A percentile compares a stretch with the other conserved stretches of the same genome.
Evolutionary conservation across 2,797 vertebrate genomes (phyloP).

Genomic region (Platalea minor): DNA sequence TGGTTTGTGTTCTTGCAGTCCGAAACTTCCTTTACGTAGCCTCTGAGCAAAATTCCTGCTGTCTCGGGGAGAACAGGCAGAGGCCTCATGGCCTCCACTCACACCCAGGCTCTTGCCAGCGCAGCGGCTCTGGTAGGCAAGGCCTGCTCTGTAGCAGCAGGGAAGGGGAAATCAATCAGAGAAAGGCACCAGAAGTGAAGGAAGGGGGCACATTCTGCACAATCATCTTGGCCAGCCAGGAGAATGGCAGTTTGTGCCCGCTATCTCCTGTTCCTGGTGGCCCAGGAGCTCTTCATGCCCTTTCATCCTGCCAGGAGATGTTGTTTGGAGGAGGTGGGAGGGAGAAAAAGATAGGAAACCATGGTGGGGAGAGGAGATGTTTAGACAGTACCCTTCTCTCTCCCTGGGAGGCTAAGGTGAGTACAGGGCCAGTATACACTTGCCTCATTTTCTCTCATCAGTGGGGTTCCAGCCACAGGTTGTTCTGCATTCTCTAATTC

Average conservation of each 20-base stretch:
- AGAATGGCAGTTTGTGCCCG: neutral
- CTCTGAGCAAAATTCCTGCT: neutral
- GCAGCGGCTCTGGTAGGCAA: neutral
- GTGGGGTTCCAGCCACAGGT: slow-evolving; percentile 40
- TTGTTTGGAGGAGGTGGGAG: neutral
- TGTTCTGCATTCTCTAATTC: slow-evolving; percentile 70
- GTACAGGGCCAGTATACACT: slow-evolving; percentile 32
- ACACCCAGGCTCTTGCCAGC: neutral
- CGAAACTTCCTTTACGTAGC: neutral
- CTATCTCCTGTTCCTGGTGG: neutral
- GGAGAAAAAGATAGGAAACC: neutral
- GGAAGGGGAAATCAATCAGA: neutral
- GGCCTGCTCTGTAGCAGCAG: neutral
- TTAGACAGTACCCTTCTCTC: neutral
- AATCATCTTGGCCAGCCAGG: neutral
- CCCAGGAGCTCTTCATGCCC: neutral
- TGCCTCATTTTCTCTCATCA: slow-evolving; percentile 64
- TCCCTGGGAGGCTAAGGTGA: neutral
- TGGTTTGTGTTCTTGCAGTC: neutral
- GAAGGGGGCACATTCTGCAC: neutral
- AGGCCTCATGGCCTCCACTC: neutral
- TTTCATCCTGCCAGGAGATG: neutral
- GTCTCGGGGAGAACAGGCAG: neutral
- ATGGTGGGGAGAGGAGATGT: neutral
- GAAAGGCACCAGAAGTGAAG: neutral